Conservation (phyloP, 2,888 invertebrate genomes). For the Nemapogon koenigi region DNA sequence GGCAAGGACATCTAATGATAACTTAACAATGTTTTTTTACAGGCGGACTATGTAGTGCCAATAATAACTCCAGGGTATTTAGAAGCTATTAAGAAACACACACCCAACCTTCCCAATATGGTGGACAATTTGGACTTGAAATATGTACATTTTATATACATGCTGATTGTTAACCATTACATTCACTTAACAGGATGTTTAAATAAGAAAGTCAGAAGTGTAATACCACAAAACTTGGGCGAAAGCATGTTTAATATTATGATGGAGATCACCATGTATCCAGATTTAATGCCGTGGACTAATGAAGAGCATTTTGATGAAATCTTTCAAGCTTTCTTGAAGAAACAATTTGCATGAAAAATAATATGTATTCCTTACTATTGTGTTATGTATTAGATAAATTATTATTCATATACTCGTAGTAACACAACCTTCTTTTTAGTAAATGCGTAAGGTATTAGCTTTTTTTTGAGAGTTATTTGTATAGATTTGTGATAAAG, state of each 20-base stretch:
- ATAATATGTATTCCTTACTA: too few species aligned
- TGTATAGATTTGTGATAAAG: too few species aligned
- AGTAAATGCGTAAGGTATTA: too few species aligned
- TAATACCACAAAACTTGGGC: constrained; percentile 38
- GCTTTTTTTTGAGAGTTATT: too few species aligned
- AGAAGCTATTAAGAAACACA: constrained; percentile 42
- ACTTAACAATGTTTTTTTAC: too few species aligned
- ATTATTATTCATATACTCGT: too few species aligned
- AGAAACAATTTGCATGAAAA: constrained; percentile 16
- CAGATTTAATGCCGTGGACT: constrained; percentile 55
- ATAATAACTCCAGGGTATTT: constrained; percentile 60
- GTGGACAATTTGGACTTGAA: constrained; percentile 51
- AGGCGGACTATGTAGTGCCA: constrained; percentile 64
- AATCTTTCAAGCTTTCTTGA: constrained; percentile 47
- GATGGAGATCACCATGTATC: constrained; percentile 40
- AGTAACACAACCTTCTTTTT: too few species aligned
- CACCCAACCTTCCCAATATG: constrained; percentile 34
- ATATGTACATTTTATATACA: constrained; percentile 56
- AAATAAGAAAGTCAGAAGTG: constrained; percentile 54
- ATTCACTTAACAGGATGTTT: constrained; percentile 52
- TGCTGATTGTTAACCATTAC: constrained; percentile 48
- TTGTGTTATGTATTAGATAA: too few species aligned
- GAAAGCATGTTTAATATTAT: constrained; percentile 29
- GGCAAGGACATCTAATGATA: too few species aligned
- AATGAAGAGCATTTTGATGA: constrained; percentile 50